These are phyloP conservation scores for Caenorhabditis becei DNA, from an alignment of 2,888 invertebrate species.

Conservation along the genomic window DNA sequence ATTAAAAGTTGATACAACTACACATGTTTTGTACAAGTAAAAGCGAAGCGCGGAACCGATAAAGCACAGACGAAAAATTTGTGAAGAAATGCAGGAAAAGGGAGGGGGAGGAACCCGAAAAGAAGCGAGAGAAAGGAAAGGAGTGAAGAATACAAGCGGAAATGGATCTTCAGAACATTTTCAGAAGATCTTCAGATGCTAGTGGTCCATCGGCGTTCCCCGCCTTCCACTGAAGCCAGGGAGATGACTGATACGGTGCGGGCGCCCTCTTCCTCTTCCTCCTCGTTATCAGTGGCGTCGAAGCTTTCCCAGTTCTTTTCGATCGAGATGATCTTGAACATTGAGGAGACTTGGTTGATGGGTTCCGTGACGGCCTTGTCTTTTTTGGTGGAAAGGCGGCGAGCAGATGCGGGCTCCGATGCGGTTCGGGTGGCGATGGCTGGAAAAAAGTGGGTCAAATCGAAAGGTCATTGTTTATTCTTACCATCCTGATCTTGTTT, in stretches of 20 bases:
- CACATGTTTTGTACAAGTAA: not conserved
- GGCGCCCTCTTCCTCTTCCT: conserved; percentile 30
- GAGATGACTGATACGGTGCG: conserved; percentile 51
- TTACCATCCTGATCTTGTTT: conserved; percentile 64
- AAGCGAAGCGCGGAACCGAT: not conserved
- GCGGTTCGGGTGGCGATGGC: conserved; percentile 64
- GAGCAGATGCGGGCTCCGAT: conserved; percentile 68
- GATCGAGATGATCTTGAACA: conserved; percentile 77
- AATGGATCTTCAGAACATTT: not conserved
- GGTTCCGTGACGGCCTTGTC: conserved; percentile 69
- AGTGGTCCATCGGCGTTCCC: conserved; percentile 59
- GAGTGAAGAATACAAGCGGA: not conserved
- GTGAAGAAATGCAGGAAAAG: not conserved
- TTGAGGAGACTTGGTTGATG: conserved; percentile 65
- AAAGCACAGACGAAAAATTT: not conserved
- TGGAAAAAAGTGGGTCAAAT: conserved; percentile 31
- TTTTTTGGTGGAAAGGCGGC: conserved; percentile 67
- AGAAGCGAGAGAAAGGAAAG: conserved; percentile 7
- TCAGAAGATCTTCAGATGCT: conserved; percentile 33
- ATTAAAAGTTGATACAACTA: not conserved
- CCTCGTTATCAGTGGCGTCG: conserved; percentile 73
- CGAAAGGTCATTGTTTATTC: not conserved
- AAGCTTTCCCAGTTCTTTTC: conserved; percentile 74
- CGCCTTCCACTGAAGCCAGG: conserved; percentile 39
- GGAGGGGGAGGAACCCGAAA: conserved; percentile 3